phyloP scores from a whole-genome alignment of 2,888 invertebrate species.

The Leptarthrus brevirostris region DNA sequence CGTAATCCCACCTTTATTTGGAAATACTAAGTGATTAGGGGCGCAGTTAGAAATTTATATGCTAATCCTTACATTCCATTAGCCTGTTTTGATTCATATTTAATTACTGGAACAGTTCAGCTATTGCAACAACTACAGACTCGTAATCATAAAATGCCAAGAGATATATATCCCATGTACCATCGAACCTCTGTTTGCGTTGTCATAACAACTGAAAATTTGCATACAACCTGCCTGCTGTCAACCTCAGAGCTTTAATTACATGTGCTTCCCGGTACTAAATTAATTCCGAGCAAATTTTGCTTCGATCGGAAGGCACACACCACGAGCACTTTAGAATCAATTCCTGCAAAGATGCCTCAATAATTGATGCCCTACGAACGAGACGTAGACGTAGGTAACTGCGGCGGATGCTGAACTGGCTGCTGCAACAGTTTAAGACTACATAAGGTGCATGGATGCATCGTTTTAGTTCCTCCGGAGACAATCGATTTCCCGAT shows the following conservation, averaged over 20 bases:
- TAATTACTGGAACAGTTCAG: not conserved
- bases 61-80: not conserved
- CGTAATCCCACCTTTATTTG: not conserved
- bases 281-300: slow-evolving; percentile 1
- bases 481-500: slow-evolving; percentile 26
- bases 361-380: not conserved
- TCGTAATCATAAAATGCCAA: not conserved
- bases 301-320: not conserved
- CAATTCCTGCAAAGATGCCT: not conserved
- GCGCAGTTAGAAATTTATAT: slow-evolving; percentile 10
- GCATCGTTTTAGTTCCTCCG: slow-evolving; percentile 2
- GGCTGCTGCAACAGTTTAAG: not conserved
- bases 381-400: too few relatives aligned
- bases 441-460: not conserved
- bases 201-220: slow-evolving; percentile 13
- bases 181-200: slow-evolving; percentile 3
- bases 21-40: not conserved
- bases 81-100: slow-evolving; percentile 5
- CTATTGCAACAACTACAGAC: not conserved
- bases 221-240: not conserved
- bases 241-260: not conserved
- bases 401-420: too few relatives aligned
- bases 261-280: slow-evolving; percentile 7
- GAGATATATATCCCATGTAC: not conserved
- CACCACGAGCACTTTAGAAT: not conserved